Percentiles rank a stretch among this genome's conserved stretches.
phyloP scores from a whole-genome alignment of 2,888 invertebrate species.

The Scaptomyza caliginosa region DNA sequence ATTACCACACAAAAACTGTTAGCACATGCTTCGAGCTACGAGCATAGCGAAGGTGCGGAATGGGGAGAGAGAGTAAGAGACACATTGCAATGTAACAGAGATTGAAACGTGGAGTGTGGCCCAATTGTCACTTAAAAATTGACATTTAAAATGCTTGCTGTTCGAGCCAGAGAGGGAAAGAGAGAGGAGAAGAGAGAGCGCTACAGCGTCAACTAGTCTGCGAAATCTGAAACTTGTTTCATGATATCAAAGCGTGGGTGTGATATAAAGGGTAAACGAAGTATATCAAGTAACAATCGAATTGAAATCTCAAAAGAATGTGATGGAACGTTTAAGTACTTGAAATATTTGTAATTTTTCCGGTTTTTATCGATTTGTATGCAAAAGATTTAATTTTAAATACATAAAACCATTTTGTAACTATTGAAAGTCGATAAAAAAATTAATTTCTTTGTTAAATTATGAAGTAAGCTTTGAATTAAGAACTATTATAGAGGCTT shows the following conservation, averaged over 20 bases:
- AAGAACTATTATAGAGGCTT: no score
- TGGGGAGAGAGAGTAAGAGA: neutral
- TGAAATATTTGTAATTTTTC: neutral
- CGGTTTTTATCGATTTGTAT: no score
- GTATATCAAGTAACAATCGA: slow-evolving; percentile 20
- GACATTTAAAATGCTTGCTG: slow-evolving; percentile 70
- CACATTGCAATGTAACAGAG: neutral
- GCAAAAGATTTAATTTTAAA: neutral
- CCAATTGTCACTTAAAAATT: slow-evolving; percentile 75
- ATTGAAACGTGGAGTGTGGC: slow-evolving; percentile 32
- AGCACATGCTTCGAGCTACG: slow-evolving; percentile 70
- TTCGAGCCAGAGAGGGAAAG: neutral
- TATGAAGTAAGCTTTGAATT: no score
- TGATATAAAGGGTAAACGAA: neutral
- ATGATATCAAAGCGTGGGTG: slow-evolving; percentile 9
- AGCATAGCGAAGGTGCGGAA: neutral
- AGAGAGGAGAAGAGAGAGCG: neutral
- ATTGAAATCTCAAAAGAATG: neutral
- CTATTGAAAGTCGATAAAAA: no score
- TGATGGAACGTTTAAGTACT: neutral
- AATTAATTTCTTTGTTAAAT: no score
- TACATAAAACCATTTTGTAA: no score
- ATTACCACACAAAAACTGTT: slow-evolving; percentile 74
- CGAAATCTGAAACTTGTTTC: slow-evolving; percentile 41
- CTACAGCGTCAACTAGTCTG: slow-evolving; percentile 6